These are phyloP conservation scores for Cygnus buccinator DNA, from an alignment of 2,113 vertebrate species.

Conservation along the genomic window DNA sequence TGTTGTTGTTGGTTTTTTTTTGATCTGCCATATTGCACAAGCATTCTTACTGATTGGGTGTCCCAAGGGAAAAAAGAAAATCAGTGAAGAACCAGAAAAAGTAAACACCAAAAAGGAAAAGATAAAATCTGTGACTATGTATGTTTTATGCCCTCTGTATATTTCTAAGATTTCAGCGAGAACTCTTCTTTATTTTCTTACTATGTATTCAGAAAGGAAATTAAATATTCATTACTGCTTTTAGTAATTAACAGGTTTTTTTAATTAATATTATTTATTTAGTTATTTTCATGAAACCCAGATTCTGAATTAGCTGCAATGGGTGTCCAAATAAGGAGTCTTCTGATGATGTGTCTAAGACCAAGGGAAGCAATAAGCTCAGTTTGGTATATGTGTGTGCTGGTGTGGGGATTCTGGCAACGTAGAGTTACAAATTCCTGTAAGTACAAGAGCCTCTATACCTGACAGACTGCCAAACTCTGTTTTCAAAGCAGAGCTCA, in stretches of 20 bases:
- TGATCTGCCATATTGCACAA: neutral
- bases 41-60: neutral
- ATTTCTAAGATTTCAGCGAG: neutral
- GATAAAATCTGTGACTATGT: neutral
- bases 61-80: neutral
- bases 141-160: neutral
- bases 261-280: neutral
- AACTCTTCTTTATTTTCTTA: neutral
- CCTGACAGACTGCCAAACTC: neutral
- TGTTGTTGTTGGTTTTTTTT: neutral
- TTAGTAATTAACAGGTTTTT: neutral
- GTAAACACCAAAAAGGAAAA: neutral
- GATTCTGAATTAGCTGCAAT: conserved; percentile 1
- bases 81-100: neutral
- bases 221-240: neutral
- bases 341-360: neutral
- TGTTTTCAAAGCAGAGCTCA: neutral
- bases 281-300: neutral
- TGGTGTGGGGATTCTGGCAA: neutral
- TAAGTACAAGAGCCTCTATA: neutral
- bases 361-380: neutral
- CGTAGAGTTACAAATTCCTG: neutral
- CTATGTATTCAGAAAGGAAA: neutral
- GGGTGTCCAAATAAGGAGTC: conserved; percentile 1
- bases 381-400: neutral